A percentile compares a stretch with the other conserved stretches of the same genome.
These are phyloP conservation scores for Dendrocopos noguchii DNA, from an alignment of 2,113 vertebrate genomes.

Conservation along the genomic window DNA sequence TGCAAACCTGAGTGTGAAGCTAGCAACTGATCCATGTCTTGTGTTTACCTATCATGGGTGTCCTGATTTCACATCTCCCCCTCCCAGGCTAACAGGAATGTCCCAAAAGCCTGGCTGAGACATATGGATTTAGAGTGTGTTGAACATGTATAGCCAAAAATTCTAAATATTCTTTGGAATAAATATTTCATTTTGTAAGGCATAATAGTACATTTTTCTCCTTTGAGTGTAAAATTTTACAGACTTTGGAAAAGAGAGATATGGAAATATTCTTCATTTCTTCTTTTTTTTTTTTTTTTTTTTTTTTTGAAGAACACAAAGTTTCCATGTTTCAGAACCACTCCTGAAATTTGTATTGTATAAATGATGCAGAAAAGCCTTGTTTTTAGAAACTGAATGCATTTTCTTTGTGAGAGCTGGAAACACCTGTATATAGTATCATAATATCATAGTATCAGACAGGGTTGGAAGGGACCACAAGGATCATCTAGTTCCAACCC, in stretches of 20 bases:
- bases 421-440: constrained; percentile 9
- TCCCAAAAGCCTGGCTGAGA: background rate
- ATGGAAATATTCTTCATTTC: background rate
- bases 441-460: too few relatives aligned
- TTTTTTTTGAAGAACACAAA: background rate
- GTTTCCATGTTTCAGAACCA: background rate
- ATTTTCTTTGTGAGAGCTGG: background rate
- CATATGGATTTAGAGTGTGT: background rate
- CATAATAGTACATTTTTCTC: background rate
- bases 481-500: too few relatives aligned
- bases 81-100: background rate
- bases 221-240: background rate
- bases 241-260: background rate
- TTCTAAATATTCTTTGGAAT: background rate
- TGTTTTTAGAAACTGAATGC: background rate
- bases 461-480: too few relatives aligned
- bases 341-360: background rate
- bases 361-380: background rate
- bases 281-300: background rate
- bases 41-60: background rate
- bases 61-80: background rate
- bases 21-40: background rate
- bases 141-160: background rate
- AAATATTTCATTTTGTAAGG: background rate
- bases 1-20: background rate